Conservation (phyloP, 2,113 vertebrate species). For the Mirza zaza region DNA sequence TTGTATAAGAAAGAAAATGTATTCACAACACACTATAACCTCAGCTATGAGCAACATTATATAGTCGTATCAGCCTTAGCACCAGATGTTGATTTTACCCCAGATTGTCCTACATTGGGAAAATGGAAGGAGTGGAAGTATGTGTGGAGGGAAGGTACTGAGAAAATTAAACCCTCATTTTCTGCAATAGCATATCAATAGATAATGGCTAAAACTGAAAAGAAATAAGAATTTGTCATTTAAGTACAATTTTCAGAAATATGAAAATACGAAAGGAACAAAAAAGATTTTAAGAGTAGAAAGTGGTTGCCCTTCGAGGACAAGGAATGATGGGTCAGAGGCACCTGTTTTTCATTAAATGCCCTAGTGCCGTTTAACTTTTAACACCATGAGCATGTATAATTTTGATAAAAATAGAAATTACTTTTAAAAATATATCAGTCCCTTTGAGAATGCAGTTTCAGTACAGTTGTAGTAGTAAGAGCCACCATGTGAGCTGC, state of each 20-base stretch:
- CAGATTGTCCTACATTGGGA: neutral
- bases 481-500: neutral
- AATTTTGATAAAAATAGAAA: neutral
- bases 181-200: neutral
- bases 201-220: neutral
- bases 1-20: neutral
- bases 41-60: neutral
- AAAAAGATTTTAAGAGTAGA: neutral
- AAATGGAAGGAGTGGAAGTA: neutral
- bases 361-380: neutral
- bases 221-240: neutral
- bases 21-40: neutral
- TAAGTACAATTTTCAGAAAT: slow-evolving; percentile 6
- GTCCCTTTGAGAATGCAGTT: neutral
- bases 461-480: neutral
- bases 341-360: neutral
- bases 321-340: neutral
- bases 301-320: neutral
- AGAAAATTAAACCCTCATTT: neutral
- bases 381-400: neutral
- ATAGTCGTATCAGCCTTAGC: neutral
- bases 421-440: neutral
- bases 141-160: neutral
- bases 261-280: neutral
- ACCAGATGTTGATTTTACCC: neutral